phyloP scores from a whole-genome alignment of 1,140 invertebrate species.

The Sesamia nonagrioides region DNA sequence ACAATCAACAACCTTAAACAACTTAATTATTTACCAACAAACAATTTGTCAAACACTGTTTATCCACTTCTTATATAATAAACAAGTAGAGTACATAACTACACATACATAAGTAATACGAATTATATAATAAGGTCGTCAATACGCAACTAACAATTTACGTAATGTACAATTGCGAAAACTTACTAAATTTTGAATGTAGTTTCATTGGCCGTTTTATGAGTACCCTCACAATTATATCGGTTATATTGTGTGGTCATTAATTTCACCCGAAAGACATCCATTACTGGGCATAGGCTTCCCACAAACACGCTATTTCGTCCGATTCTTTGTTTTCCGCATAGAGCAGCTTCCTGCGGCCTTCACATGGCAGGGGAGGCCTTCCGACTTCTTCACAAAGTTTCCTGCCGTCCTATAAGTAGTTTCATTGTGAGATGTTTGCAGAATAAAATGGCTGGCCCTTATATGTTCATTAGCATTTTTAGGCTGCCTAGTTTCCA shows the following conservation, averaged over 20 bases:
- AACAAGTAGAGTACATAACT: slow-evolving; percentile 3
- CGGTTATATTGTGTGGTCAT: not conserved
- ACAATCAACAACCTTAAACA: slow-evolving; percentile 16
- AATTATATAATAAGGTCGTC: slow-evolving; percentile 9
- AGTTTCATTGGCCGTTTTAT: slow-evolving; percentile 19
- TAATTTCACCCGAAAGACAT: no score
- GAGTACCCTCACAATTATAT: not conserved
- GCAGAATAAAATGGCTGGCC: no score
- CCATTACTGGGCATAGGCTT: no score
- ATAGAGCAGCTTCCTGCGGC: no score
- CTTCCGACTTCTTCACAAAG: no score
- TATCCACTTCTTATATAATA: slow-evolving; percentile 7
- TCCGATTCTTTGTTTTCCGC: no score
- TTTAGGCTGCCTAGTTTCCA: no score
- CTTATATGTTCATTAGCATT: no score
- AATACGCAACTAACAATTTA: slow-evolving; percentile 4
- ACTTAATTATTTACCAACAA: slow-evolving; percentile 15
- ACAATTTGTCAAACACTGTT: slow-evolving; percentile 4
- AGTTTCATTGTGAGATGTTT: no score
- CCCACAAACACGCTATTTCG: no score
- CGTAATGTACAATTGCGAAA: slow-evolving; percentile 21
- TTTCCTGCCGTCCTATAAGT: no score
- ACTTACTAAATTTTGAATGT: slow-evolving; percentile 29
- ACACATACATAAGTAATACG: not conserved
- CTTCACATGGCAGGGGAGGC: no score